Percentiles rank a stretch among this genome's conserved stretches.
Conservation (phyloP, 2,113 vertebrate species). For the Oxyruncus cristatus region DNA sequence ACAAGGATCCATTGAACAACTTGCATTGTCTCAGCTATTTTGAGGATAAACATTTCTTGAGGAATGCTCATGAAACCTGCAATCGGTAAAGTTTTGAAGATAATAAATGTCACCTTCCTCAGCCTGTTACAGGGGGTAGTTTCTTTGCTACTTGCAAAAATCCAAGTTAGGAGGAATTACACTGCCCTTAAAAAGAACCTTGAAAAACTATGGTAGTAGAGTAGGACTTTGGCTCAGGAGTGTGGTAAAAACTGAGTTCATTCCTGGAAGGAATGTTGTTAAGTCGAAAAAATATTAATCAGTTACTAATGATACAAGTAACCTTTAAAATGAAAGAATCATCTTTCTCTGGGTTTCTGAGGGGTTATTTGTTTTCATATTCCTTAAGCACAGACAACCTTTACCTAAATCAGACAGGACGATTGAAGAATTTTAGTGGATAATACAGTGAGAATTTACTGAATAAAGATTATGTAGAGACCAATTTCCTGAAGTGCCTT, state of each 20-base stretch:
- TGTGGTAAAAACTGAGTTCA: background rate
- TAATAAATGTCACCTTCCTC: background rate
- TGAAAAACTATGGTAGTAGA: background rate
- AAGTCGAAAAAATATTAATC: background rate
- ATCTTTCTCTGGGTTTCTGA: background rate
- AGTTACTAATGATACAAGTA: background rate
- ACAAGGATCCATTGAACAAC: slow-evolving; percentile 2
- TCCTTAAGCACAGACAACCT: background rate
- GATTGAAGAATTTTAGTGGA: background rate
- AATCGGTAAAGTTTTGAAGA: background rate
- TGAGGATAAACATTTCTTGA: slow-evolving; percentile 1
- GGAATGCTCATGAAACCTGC: background rate
- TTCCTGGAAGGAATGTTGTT: background rate
- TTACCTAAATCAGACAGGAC: background rate
- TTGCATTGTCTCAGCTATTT: slow-evolving; percentile 13
- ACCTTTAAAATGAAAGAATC: background rate
- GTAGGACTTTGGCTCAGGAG: background rate
- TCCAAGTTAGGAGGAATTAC: background rate
- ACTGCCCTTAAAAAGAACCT: background rate
- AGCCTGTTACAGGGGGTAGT: background rate
- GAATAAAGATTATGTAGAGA: background rate
- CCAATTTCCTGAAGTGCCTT: background rate
- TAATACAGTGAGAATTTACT: background rate
- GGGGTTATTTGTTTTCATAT: background rate
- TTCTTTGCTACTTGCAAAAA: background rate